phyloP scores from a whole-genome alignment of 2,113 vertebrate species.

The Ciconia boyciana region DNA sequence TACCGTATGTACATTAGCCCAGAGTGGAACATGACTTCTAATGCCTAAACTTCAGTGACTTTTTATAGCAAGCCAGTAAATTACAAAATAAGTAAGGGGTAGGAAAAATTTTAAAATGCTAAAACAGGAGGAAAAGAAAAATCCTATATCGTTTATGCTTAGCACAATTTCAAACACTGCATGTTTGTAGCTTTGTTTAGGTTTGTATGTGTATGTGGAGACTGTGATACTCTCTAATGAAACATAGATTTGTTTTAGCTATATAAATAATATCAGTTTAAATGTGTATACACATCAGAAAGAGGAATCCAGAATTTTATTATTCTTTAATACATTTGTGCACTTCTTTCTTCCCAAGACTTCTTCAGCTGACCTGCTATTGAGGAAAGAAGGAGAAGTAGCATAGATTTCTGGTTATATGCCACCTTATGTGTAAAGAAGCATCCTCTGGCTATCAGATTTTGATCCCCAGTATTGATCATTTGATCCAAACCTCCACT shows the following conservation, averaged over 20 bases:
- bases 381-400: neutral
- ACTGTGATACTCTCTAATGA: neutral
- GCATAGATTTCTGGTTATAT: neutral
- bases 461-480: neutral
- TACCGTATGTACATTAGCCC: neutral
- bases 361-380: neutral
- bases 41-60: neutral
- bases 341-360: neutral
- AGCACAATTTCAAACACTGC: neutral
- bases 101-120: neutral
- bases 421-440: neutral
- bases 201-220: neutral
- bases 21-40: neutral
- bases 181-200: neutral
- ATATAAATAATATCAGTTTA: neutral
- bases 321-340: neutral
- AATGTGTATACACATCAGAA: neutral
- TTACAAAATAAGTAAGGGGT: neutral
- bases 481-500: neutral
- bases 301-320: neutral
- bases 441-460: neutral
- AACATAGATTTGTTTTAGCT: neutral
- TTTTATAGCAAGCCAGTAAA: neutral
- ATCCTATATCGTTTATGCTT: neutral
- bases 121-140: neutral